phyloP scores from a whole-genome alignment of 2,888 invertebrate genomes.

The Mimas tiliae region DNA sequence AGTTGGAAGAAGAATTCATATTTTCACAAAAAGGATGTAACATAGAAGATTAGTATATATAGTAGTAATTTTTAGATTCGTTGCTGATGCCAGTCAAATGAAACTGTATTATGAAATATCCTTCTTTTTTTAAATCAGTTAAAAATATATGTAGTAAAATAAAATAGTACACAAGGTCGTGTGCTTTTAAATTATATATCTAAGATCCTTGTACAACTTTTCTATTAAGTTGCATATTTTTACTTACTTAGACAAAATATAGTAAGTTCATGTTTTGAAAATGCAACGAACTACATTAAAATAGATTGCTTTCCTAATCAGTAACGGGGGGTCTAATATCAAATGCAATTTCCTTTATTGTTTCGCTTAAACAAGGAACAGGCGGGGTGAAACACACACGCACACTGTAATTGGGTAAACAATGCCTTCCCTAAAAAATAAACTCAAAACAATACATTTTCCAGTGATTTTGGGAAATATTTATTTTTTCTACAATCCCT shows the following conservation, averaged over 20 bases:
- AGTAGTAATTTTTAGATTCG: too few relatives aligned
- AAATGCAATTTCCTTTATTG: constrained; percentile 64
- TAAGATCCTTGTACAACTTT: too few relatives aligned
- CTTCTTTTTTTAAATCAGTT: too few relatives aligned
- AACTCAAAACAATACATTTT: constrained; percentile 27
- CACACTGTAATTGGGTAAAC: constrained; percentile 43
- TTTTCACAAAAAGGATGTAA: too few relatives aligned
- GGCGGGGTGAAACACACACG: constrained; percentile 50
- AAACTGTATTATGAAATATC: too few relatives aligned
- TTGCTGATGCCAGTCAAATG: too few relatives aligned
- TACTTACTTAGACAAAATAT: not conserved
- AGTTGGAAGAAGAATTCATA: too few relatives aligned
- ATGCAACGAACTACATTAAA: constrained; percentile 47
- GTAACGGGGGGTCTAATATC: constrained; percentile 49
- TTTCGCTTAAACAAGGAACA: constrained; percentile 52
- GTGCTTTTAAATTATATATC: too few relatives aligned
- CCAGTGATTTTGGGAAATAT: not conserved
- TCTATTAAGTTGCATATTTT: not conserved
- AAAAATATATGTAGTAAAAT: too few relatives aligned
- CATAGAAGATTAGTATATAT: too few relatives aligned
- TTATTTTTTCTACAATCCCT: not conserved
- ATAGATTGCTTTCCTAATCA: constrained; percentile 60
- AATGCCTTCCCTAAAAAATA: constrained; percentile 30
- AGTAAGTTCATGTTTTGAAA: not conserved
- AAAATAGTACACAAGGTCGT: too few relatives aligned